A percentile compares a stretch with the other conserved stretches of the same genome.
These are phyloP conservation scores for Teleopsis dalmanni DNA, from an alignment of 1,140 invertebrate species.

Conservation along the genomic window DNA sequence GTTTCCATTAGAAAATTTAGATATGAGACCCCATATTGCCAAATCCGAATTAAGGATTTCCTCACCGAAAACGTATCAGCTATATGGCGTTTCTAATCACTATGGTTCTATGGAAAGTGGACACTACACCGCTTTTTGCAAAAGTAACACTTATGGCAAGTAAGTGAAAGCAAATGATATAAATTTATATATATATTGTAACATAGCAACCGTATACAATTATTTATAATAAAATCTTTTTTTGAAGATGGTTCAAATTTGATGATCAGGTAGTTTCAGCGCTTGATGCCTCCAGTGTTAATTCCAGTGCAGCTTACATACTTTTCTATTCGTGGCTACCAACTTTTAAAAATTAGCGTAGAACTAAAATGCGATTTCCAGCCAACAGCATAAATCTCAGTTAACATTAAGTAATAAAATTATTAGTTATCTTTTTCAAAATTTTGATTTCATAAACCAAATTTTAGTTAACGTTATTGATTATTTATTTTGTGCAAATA, in stretches of 20 bases:
- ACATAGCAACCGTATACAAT: too few relatives aligned
- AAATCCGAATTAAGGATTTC: conserved; percentile 31
- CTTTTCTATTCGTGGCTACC: conserved; percentile 61
- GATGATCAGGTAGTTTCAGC: conserved; percentile 79
- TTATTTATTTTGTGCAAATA: too few relatives aligned
- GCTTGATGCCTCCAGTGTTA: conserved; percentile 60
- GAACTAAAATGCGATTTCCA: conserved; percentile 5
- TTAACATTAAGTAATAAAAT: too few relatives aligned
- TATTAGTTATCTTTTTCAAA: too few relatives aligned
- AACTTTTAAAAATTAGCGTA: conserved; percentile 15
- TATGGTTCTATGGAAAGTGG: conserved; percentile 85
- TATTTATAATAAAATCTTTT: too few relatives aligned
- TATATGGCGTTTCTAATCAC: conserved; percentile 86
- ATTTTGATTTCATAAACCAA: too few relatives aligned
- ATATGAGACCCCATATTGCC: conserved; percentile 50
- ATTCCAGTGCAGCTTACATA: conserved; percentile 68
- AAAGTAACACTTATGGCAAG: conserved; percentile 50
- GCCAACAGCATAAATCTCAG: too few relatives aligned
- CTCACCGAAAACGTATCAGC: conserved; percentile 56
- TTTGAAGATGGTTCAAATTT: conserved; percentile 80
- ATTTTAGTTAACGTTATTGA: too few relatives aligned
- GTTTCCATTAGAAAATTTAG: conserved; percentile 68
- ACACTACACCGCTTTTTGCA: conserved; percentile 73
- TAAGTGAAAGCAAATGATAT: conserved; percentile 25
- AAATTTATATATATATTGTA: too few relatives aligned